These are phyloP conservation scores for Fregetta grallaria DNA, from an alignment of 2,113 vertebrate genomes.

Conservation along the genomic window DNA sequence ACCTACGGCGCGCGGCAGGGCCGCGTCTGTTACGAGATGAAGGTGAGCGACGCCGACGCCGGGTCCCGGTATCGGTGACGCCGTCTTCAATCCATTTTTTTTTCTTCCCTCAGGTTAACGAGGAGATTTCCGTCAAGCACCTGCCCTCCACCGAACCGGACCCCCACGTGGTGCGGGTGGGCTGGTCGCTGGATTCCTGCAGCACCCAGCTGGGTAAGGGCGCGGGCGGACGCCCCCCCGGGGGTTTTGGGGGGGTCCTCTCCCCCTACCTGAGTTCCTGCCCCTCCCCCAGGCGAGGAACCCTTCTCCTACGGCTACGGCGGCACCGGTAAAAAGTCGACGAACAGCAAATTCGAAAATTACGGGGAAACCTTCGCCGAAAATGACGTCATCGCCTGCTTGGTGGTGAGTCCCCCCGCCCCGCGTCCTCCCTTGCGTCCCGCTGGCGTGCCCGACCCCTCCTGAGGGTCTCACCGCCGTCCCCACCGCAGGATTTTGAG, in stretches of 20 bases:
- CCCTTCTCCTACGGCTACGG: conserved; percentile 87
- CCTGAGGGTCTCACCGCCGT: neutral
- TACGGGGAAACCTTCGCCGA: conserved; percentile 88
- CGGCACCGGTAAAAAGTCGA: conserved; percentile 88
- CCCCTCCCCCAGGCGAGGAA: conserved; percentile 79
- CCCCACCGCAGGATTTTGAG: conserved; percentile 82
- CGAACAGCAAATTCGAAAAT: conserved; percentile 83
- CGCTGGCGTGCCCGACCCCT: neutral
- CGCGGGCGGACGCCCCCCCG: no score
- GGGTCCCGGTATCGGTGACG: no score
- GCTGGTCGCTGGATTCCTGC: conserved; percentile 88
- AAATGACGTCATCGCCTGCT: conserved; percentile 89
- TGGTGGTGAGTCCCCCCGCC: conserved; percentile 76
- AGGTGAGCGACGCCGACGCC: conserved; percentile 65
- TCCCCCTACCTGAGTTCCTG: no score
- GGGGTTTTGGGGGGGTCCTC: no score
- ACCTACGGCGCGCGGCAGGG: conserved; percentile 83
- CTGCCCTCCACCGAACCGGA: conserved; percentile 86
- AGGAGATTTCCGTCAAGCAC: conserved; percentile 90
- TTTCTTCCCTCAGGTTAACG: conserved; percentile 77
- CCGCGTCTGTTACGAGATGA: conserved; percentile 88
- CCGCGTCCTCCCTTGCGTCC: no score
- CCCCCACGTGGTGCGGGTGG: conserved; percentile 88
- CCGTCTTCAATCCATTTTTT: neutral
- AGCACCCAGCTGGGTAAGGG: conserved; percentile 82